Percentiles rank a stretch among this genome's conserved stretches.
These are phyloP conservation scores for Mesorhabditis sp. DNA, from an alignment of 2,888 invertebrate species.

Conservation along the genomic window DNA sequence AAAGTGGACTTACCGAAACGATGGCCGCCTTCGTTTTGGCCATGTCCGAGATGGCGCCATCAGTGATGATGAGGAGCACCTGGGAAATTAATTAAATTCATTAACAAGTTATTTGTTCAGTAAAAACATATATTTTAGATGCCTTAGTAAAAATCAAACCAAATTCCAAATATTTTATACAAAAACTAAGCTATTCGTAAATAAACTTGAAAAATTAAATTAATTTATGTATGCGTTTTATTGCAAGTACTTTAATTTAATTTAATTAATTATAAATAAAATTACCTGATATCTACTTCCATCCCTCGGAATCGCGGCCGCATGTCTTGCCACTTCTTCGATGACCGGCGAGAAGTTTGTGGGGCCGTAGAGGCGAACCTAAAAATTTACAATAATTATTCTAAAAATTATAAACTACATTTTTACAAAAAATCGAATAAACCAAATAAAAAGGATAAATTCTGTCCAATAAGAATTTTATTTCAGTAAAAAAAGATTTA, in stretches of 20 bases:
- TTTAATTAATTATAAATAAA: too few relatives aligned
- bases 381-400: not conserved
- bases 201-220: too few relatives aligned
- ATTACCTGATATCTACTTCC: conserved; percentile 42
- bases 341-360: conserved; percentile 68
- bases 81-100: conserved; percentile 60
- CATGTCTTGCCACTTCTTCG: conserved; percentile 61
- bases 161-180: too few relatives aligned
- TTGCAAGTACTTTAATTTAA: too few relatives aligned
- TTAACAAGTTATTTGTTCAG: conserved; percentile 1
- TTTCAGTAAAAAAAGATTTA: too few relatives aligned
- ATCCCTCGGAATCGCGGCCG: conserved; percentile 18
- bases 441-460: too few relatives aligned
- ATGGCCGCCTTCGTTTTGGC: conserved; percentile 62
- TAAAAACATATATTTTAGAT: too few relatives aligned
- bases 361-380: conserved; percentile 63
- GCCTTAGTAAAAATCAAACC: too few relatives aligned
- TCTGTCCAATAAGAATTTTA: too few relatives aligned
- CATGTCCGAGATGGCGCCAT: conserved; percentile 68
- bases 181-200: too few relatives aligned
- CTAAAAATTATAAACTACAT: not conserved
- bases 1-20: conserved; percentile 37
- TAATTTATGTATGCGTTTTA: too few relatives aligned
- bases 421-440: too few relatives aligned
- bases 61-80: conserved; percentile 67